phyloP scores from a whole-genome alignment of 2,797 vertebrate species.

The Clamator glandarius region DNA sequence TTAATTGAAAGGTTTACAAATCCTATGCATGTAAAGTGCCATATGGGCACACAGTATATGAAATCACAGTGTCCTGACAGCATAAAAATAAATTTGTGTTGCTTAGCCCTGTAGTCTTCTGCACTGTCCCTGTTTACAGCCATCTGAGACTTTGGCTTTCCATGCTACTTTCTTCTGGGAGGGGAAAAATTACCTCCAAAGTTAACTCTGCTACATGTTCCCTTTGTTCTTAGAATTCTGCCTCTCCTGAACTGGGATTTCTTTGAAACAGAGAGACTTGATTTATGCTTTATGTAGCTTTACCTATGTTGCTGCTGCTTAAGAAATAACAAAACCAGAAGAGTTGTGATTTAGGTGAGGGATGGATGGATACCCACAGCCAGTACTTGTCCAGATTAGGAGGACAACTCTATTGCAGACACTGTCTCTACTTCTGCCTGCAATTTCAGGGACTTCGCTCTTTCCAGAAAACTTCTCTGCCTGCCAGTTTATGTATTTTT shows the following conservation, averaged over 20 bases:
- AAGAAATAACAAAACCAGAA: neutral
- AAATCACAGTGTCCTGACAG: slow-evolving; percentile 63
- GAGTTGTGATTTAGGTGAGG: neutral
- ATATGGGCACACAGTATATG: slow-evolving; percentile 54
- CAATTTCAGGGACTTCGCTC: neutral
- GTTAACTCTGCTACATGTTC: neutral
- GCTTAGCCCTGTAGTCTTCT: slow-evolving; percentile 23
- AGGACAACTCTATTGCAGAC: neutral
- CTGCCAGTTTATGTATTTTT: neutral
- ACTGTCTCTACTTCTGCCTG: neutral
- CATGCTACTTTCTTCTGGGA: rapidly evolving
- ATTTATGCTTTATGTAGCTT: neutral
- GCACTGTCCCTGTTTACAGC: slow-evolving; percentile 37
- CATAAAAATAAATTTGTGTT: slow-evolving; percentile 54
- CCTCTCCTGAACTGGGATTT: neutral
- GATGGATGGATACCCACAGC: neutral
- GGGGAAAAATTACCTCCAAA: neutral
- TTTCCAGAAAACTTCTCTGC: neutral
- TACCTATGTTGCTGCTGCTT: neutral
- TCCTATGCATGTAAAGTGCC: slow-evolving; percentile 35
- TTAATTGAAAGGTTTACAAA: slow-evolving; percentile 60
- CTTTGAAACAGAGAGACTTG: neutral
- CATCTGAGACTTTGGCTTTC: slow-evolving; percentile 2
- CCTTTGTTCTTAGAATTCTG: neutral
- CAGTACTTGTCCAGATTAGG: neutral